phyloP scores from a whole-genome alignment of 2,797 vertebrate genomes.

The Philypnodon macrostomus region DNA sequence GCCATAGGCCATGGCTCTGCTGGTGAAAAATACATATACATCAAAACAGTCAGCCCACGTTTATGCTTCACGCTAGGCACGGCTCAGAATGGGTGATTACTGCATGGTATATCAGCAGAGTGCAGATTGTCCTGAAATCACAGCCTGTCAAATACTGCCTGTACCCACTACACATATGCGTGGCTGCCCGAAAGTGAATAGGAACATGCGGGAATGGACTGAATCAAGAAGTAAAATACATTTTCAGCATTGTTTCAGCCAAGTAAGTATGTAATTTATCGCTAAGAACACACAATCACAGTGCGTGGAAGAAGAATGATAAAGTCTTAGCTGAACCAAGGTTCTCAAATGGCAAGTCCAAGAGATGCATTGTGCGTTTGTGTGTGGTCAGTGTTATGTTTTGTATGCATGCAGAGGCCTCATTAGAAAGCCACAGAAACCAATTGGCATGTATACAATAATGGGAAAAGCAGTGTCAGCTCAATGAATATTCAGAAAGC shows the following conservation, averaged over 20 bases:
- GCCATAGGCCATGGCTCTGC: no score
- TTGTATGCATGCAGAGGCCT: conserved; percentile 49
- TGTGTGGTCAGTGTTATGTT: conserved; percentile 14
- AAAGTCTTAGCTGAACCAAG: no score
- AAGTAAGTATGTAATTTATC: conserved; percentile 37
- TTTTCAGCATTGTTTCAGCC: conserved; percentile 2
- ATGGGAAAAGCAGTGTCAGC: conserved; percentile 61
- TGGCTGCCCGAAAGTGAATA: conserved; percentile 5
- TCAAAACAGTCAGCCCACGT: not conserved
- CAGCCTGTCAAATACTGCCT: conserved; percentile 4
- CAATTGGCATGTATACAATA: conserved; percentile 62
- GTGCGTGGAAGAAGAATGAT: not conserved
- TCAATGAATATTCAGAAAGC: conserved; percentile 73
- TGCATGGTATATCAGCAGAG: conserved; percentile 21
- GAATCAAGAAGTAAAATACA: conserved; percentile 20
- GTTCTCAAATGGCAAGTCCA: no score
- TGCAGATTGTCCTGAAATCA: conserved; percentile 12
- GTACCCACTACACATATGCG: not conserved
- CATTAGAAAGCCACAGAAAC: conserved; percentile 64
- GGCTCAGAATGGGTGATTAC: conserved; percentile 6
- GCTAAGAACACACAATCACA: conserved; percentile 30
- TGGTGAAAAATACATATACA: not conserved
- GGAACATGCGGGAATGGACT: conserved; percentile 11
- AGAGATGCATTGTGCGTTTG: not conserved
- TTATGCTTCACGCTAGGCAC: conserved; percentile 6